Evolutionary conservation across 2,888 invertebrate genomes (phyloP).

Genomic region (Diogma glabrata): DNA sequence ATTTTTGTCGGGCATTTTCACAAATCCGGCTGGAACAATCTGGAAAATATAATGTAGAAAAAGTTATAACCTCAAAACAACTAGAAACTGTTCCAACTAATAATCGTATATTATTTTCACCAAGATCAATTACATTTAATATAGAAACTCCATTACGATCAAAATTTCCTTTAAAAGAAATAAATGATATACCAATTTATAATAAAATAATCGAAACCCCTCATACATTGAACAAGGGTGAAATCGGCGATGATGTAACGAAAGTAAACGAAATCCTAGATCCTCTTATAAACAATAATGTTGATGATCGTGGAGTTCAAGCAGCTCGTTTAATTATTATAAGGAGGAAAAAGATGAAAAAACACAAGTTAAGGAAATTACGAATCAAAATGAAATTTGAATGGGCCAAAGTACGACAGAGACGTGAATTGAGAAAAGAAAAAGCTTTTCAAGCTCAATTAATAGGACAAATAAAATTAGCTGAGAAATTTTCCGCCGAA

Average conservation of each 20-base stretch:
- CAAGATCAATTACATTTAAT: not conserved
- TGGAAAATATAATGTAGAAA: no score
- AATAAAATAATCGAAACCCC: conserved; percentile 6
- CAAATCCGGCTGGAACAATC: not conserved
- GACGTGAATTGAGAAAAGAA: conserved; percentile 61
- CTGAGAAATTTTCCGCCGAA: conserved; percentile 65
- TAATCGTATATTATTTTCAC: not conserved
- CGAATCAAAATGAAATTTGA: conserved; percentile 66
- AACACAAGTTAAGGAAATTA: conserved; percentile 69
- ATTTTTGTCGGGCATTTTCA: conserved; percentile 2
- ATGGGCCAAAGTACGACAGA: conserved; percentile 59
- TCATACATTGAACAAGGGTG: not conserved
- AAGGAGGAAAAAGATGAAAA: conserved; percentile 73
- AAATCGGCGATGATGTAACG: not conserved
- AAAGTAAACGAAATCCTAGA: not conserved
- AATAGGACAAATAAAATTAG: conserved; percentile 54
- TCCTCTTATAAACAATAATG: not conserved
- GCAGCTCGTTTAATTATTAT: conserved; percentile 66
- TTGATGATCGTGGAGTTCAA: conserved; percentile 46
- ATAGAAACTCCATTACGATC: not conserved
- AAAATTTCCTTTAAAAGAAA: not conserved
- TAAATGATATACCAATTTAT: not conserved
- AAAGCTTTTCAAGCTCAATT: conserved; percentile 63
- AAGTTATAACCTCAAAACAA: no score
- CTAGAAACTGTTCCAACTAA: no score